A percentile compares a stretch with the other conserved stretches of the same genome.
Conservation (phyloP, 1,140 invertebrate genomes). For the Chironomus tepperi region DNA sequence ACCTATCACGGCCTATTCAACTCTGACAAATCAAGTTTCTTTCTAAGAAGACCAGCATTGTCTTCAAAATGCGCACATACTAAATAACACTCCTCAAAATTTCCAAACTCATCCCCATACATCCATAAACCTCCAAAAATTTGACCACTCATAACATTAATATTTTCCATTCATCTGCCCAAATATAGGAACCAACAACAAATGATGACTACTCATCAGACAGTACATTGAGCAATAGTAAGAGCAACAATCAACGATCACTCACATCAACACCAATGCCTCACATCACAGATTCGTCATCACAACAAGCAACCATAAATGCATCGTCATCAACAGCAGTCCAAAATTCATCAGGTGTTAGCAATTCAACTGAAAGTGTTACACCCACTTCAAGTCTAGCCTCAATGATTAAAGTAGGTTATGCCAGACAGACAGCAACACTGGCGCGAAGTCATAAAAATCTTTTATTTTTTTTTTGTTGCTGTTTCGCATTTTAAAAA, state of each 20-base stretch:
- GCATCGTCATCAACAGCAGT: slow-evolving; percentile 27
- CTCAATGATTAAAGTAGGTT: slow-evolving; percentile 38
- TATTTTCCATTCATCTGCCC: neutral
- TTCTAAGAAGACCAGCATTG: no score
- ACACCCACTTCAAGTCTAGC: slow-evolving; percentile 37
- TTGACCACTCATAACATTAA: neutral
- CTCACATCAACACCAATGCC: slow-evolving; percentile 19
- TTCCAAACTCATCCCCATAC: no score
- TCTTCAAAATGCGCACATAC: no score
- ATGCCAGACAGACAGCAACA: neutral
- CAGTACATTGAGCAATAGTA: slow-evolving; percentile 17
- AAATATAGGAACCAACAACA: slow-evolving; percentile 38
- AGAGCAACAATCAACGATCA: slow-evolving; percentile 10
- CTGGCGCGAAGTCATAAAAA: neutral
- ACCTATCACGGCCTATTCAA: no score
- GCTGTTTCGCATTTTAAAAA: neutral
- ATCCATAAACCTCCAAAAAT: no score
- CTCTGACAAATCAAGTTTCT: no score
- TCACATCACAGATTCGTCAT: neutral
- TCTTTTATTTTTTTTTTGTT: neutral
- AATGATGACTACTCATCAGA: slow-evolving; percentile 31
- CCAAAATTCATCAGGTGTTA: slow-evolving; percentile 25
- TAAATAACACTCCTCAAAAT: no score
- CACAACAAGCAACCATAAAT: neutral
- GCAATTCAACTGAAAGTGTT: slow-evolving; percentile 34